A percentile compares a stretch with the other conserved stretches of the same genome.
These are phyloP conservation scores for Pristiophorus japonicus DNA, from an alignment of 2,113 vertebrate genomes.

Conservation along the genomic window DNA sequence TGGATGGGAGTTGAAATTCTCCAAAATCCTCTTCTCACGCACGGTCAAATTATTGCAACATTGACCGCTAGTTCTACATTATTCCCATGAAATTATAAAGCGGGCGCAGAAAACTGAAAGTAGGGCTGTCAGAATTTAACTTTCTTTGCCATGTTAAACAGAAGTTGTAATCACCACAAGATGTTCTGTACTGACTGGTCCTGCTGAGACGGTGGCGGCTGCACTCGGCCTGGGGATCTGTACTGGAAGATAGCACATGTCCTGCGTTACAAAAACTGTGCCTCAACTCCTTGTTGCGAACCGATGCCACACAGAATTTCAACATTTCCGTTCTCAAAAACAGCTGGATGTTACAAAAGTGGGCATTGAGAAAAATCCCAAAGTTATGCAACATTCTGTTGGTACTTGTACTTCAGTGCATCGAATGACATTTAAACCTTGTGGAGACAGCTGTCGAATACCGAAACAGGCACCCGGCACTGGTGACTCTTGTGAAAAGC, in stretches of 20 bases:
- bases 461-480: background rate
- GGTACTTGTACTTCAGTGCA: background rate
- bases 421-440: background rate
- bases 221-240: no score
- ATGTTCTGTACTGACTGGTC: no score
- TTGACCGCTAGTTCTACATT: background rate
- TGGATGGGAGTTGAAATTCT: no score
- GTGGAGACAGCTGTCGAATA: background rate
- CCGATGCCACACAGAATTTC: background rate
- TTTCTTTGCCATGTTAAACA: no score
- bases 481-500: background rate
- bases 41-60: background rate
- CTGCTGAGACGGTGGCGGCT: no score
- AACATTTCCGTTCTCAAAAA: background rate
- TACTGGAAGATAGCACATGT: no score
- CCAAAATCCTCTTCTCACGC: background rate
- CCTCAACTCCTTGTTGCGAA: background rate
- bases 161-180: no score
- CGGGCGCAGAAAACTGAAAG: background rate
- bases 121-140: background rate
- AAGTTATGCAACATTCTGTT: background rate
- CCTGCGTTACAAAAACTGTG: no score
- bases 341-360: background rate
- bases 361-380: background rate
- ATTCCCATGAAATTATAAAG: background rate